A percentile compares a stretch with the other conserved stretches of the same genome.
Conservation (phyloP, 1,140 invertebrate genomes). For the Sarcophaga peregrina region DNA sequence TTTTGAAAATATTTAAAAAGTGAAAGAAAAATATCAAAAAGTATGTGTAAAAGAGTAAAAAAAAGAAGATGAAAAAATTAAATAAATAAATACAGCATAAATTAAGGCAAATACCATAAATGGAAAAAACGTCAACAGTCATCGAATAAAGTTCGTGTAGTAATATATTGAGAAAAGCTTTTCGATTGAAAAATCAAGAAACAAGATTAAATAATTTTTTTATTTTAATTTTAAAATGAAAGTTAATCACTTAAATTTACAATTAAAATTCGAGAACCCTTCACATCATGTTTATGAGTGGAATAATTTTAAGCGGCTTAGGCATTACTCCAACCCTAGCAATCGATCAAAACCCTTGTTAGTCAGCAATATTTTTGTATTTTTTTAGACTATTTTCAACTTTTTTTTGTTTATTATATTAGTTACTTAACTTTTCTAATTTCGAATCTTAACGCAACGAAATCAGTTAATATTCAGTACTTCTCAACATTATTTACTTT, state of each 20-base stretch:
- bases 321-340: too few species aligned
- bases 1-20: too few species aligned
- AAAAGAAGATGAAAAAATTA: background rate
- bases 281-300: too few species aligned
- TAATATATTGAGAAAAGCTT: background rate
- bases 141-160: background rate
- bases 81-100: background rate
- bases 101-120: background rate
- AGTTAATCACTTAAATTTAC: background rate
- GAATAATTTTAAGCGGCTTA: too few species aligned
- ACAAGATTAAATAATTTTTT: background rate
- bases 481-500: too few species aligned
- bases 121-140: background rate
- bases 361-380: too few species aligned
- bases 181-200: background rate
- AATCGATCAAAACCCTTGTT: too few species aligned
- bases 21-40: background rate
- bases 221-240: background rate
- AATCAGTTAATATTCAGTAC: too few species aligned
- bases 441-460: too few species aligned
- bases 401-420: too few species aligned
- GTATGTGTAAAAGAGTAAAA: background rate
- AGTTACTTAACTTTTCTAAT: too few species aligned
- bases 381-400: too few species aligned
- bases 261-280: background rate